These are phyloP conservation scores for Chironomus tentans DNA, from an alignment of 2,888 invertebrate genomes.

Conservation along the genomic window DNA sequence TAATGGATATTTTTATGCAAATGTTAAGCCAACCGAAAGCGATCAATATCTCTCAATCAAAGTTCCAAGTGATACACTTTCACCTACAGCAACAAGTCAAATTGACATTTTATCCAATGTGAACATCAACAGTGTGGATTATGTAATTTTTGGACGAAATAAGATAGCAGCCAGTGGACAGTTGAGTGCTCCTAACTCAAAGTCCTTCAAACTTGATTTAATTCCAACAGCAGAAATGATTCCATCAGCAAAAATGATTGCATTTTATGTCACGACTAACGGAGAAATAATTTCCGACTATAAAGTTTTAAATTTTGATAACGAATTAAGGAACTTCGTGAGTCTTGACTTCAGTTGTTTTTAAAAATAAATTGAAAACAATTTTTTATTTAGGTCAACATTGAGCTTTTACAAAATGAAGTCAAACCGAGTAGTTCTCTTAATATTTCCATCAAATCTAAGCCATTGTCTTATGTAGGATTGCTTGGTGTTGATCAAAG, in stretches of 20 bases:
- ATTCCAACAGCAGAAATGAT: constrained; percentile 59
- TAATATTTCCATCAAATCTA: constrained; percentile 64
- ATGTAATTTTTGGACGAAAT: neutral
- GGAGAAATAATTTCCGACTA: constrained; percentile 73
- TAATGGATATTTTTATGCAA: neutral
- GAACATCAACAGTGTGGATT: neutral
- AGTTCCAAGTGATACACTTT: neutral
- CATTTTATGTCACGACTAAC: constrained; percentile 62
- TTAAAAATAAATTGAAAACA: neutral
- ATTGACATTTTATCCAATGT: neutral
- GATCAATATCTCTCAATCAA: neutral
- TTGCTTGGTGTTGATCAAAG: constrained; percentile 73
- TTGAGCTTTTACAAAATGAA: constrained; percentile 52
- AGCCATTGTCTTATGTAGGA: constrained; percentile 71
- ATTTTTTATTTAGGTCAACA: constrained; percentile 48
- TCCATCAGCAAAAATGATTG: constrained; percentile 66
- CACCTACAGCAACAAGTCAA: neutral
- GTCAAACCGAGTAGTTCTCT: constrained; percentile 63
- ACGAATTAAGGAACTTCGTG: constrained; percentile 65
- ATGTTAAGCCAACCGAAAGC: neutral
- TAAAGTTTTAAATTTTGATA: constrained; percentile 66
- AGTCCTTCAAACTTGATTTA: neutral
- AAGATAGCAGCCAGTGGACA: constrained; percentile 51
- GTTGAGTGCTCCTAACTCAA: constrained; percentile 38
- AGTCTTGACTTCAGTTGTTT: constrained; percentile 7